Percentiles rank a stretch among this genome's conserved stretches.
These are phyloP conservation scores for Drosophila subsilvestris DNA, from an alignment of 2,888 invertebrate species.

Conservation along the genomic window DNA sequence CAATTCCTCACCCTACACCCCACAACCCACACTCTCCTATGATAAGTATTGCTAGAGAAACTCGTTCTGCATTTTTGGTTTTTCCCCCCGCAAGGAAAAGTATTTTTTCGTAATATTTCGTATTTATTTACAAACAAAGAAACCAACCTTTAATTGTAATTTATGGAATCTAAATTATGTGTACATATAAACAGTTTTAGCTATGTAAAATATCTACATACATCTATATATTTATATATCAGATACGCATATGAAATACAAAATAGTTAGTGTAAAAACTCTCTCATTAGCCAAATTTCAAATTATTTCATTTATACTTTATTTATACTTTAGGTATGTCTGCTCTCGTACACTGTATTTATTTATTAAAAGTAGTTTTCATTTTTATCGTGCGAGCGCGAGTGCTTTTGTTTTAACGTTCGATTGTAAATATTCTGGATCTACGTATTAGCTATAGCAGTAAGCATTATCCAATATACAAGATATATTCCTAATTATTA, in stretches of 20 bases:
- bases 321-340: slow-evolving; percentile 22
- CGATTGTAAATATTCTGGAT: slow-evolving; percentile 25
- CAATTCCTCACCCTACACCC: slow-evolving; percentile 36
- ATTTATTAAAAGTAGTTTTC: slow-evolving; percentile 61
- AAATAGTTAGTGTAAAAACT: slow-evolving; percentile 35
- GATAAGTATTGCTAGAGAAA: slow-evolving; percentile 36
- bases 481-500: slow-evolving; percentile 65
- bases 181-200: slow-evolving; percentile 52
- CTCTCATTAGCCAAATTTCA: slow-evolving; percentile 76
- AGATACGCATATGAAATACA: neutral
- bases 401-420: slow-evolving; percentile 11
- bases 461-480: slow-evolving; percentile 20
- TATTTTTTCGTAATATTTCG: slow-evolving; percentile 38
- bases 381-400: slow-evolving; percentile 24
- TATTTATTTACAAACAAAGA: slow-evolving; percentile 14
- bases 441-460: slow-evolving; percentile 19
- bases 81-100: slow-evolving; percentile 20
- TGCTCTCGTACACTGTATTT: slow-evolving; percentile 46
- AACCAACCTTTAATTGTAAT: slow-evolving; percentile 5
- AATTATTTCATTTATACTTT: slow-evolving; percentile 49
- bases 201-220: slow-evolving; percentile 4
- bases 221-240: slow-evolving; percentile 2
- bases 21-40: slow-evolving; percentile 7
- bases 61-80: slow-evolving; percentile 49
- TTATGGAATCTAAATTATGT: slow-evolving; percentile 51